Conservation (phyloP, 2,113 vertebrate species). For the Pristiophorus japonicus region DNA sequence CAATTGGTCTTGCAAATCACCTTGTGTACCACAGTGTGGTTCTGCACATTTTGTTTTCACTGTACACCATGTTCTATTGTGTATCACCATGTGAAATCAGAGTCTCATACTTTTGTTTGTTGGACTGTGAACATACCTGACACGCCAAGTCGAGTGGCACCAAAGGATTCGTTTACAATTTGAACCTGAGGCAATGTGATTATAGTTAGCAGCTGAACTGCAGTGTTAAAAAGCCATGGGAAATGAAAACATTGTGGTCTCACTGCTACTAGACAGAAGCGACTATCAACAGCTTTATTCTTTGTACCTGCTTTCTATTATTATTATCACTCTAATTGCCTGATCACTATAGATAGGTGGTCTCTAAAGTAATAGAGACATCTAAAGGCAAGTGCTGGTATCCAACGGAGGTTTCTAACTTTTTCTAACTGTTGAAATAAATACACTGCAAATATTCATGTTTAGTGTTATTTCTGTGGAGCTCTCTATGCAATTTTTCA, state of each 20-base stretch:
- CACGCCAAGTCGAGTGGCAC: conserved; percentile 33
- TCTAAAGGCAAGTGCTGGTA: background rate
- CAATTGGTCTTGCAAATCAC: conserved; percentile 28
- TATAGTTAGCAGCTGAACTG: conserved; percentile 23
- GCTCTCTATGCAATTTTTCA: background rate
- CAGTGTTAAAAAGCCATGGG: conserved; percentile 23
- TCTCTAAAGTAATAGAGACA: background rate
- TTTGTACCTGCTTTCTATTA: conserved; percentile 16
- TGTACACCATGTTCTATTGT: conserved; percentile 35
- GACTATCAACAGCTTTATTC: background rate
- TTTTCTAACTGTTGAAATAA: background rate
- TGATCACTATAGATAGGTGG: background rate
- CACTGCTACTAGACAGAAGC: background rate
- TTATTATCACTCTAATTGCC: conserved; percentile 6
- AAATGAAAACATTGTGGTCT: conserved; percentile 29
- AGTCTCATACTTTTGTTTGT: conserved; percentile 29
- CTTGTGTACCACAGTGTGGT: conserved; percentile 31
- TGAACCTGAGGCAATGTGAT: conserved; percentile 36
- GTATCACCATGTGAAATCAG: conserved; percentile 37
- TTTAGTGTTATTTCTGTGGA: background rate
- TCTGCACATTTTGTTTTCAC: conserved; percentile 37
- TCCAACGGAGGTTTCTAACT: background rate
- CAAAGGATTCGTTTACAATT: conserved; percentile 28
- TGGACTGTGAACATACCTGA: conserved; percentile 24
- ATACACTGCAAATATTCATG: no score